A percentile compares a stretch with the other conserved stretches of the same genome.
Evolutionary conservation across 1,140 invertebrate genomes (phyloP).

Genomic region (Gryllus bimaculatus): DNA sequence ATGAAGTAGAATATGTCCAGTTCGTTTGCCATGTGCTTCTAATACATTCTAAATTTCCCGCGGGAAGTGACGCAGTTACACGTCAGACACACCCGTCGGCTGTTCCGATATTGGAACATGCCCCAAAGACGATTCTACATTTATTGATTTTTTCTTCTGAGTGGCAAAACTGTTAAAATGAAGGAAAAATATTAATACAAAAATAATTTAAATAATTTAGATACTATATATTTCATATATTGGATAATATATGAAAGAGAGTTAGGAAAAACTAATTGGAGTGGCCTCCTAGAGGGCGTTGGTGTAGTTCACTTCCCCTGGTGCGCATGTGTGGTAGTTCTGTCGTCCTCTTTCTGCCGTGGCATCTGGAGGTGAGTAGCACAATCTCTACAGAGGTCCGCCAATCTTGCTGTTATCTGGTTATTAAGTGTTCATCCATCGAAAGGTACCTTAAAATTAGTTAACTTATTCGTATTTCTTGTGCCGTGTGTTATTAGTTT

Average conservation of each 20-base stretch:
- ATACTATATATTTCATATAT: background rate
- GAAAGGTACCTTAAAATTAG: background rate
- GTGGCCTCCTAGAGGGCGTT: background rate
- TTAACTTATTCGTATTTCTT: background rate
- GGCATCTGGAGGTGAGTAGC: conserved; percentile 46
- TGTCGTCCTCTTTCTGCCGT: conserved; percentile 45
- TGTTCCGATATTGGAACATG: background rate
- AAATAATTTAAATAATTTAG: background rate
- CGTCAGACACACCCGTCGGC: background rate
- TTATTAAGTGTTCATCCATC: background rate
- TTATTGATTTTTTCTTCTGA: background rate
- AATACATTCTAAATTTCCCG: background rate
- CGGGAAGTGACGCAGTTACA: background rate
- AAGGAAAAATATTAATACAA: background rate
- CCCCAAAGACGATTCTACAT: background rate
- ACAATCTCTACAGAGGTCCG: conserved; percentile 27
- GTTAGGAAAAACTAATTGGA: background rate
- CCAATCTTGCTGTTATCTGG: conserved; percentile 12
- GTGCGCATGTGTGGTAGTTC: conserved; percentile 37
- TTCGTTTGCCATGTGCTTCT: too few species aligned
- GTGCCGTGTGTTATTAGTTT: background rate
- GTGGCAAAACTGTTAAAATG: background rate
- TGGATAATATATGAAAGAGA: background rate
- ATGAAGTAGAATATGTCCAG: too few species aligned
- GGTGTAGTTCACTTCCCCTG: background rate